Evolutionary conservation across 2,797 vertebrate genomes (phyloP).

Genomic region (Notolabrus celidotus): DNA sequence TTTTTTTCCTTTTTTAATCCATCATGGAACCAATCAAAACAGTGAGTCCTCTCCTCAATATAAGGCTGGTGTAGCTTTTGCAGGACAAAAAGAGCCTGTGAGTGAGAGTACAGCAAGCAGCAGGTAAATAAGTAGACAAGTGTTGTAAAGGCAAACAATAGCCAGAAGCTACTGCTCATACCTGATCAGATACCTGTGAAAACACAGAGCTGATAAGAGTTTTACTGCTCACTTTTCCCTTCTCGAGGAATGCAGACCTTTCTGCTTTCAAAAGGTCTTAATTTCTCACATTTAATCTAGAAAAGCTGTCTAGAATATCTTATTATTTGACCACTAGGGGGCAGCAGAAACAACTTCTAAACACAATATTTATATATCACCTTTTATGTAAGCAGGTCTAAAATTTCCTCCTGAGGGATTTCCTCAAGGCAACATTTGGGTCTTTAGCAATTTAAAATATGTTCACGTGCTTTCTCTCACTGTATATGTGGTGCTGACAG

Average conservation of each 20-base stretch:
- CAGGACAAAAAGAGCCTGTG: no score
- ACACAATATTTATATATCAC: background rate
- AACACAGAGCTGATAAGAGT: no score
- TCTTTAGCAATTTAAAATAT: conserved; percentile 2
- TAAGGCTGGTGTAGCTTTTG: no score
- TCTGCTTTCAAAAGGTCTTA: background rate
- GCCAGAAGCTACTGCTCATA: background rate
- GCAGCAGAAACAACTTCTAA: conserved; percentile 6
- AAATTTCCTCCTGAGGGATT: background rate
- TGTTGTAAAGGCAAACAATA: background rate
- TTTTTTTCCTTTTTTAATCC: background rate
- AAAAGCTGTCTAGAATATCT: no score
- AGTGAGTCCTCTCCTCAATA: no score
- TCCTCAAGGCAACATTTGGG: background rate
- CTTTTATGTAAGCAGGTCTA: background rate
- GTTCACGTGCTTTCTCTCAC: background rate
- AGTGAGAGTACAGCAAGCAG: background rate
- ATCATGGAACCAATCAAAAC: background rate
- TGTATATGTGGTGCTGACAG: conserved; percentile 1
- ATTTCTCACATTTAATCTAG: background rate
- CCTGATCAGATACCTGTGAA: background rate
- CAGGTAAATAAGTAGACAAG: background rate
- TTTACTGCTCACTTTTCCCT: background rate
- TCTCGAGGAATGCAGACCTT: background rate
- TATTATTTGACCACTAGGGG: conserved; percentile 3